Evolutionary conservation across 2,113 vertebrate species (phyloP).

Genomic region (Notothenia rossii): DNA sequence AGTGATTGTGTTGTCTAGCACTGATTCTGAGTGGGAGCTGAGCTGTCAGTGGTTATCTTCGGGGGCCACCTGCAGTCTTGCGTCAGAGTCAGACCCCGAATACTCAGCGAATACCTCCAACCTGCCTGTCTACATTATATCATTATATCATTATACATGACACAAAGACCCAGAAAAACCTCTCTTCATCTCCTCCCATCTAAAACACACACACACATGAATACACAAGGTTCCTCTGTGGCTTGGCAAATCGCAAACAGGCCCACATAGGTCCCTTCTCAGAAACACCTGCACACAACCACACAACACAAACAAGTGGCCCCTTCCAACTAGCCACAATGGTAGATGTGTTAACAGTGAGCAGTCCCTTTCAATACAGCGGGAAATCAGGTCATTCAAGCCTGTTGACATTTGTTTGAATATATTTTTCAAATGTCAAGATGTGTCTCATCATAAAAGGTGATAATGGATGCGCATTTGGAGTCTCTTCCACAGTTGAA

Average conservation of each 20-base stretch:
- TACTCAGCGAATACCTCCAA: background rate
- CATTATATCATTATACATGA: background rate
- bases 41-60: slow-evolving; percentile 41
- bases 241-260: slow-evolving; percentile 51
- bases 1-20: slow-evolving; percentile 52
- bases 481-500: background rate
- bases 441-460: background rate
- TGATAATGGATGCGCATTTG: background rate
- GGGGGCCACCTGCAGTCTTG: slow-evolving; percentile 43
- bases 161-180: slow-evolving; percentile 8
- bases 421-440: background rate
- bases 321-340: background rate
- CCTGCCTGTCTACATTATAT: background rate
- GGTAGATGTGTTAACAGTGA: background rate
- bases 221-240: slow-evolving; percentile 17
- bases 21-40: slow-evolving; percentile 42
- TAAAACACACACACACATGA: slow-evolving; percentile 8
- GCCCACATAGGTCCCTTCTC: background rate
- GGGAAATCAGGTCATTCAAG: no score
- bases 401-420: no score
- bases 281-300: slow-evolving; percentile 54
- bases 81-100: background rate
- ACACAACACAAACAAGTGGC: slow-evolving; percentile 32
- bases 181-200: background rate
- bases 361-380: no score